These are phyloP conservation scores for Papilio gigon DNA, from an alignment of 2,888 invertebrate species.

Conservation along the genomic window DNA sequence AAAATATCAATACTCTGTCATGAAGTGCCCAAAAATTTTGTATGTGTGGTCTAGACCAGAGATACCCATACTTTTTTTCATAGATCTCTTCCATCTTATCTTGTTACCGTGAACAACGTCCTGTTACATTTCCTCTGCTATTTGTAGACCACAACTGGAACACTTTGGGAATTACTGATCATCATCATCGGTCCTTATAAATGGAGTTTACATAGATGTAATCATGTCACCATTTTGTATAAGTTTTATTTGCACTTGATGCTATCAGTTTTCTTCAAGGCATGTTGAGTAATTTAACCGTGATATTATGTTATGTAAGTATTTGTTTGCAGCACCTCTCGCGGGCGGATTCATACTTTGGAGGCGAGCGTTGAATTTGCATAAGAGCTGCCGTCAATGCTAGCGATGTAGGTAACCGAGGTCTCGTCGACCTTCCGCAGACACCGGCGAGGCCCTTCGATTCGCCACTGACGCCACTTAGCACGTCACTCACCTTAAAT, in stretches of 20 bases:
- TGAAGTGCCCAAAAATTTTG: background rate
- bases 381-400: conserved; percentile 75
- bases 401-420: conserved; percentile 65
- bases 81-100: no score
- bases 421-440: conserved; percentile 69
- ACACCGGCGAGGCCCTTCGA: conserved; percentile 71
- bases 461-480: conserved; percentile 67
- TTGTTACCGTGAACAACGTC: no score
- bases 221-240: background rate
- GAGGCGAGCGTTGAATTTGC: conserved; percentile 68
- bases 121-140: no score
- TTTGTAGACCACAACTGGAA: no score
- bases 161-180: no score
- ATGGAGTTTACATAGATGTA: no score
- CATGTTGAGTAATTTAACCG: background rate
- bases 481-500: conserved; percentile 34
- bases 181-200: no score
- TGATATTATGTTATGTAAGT: conserved; percentile 12
- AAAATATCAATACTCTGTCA: background rate
- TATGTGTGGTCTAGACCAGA: background rate
- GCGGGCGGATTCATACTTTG: conserved; percentile 51
- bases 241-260: background rate
- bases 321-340: conserved; percentile 30
- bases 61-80: no score
- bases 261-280: background rate